Conservation (phyloP, 2,888 invertebrate genomes). For the Prenolepis imparis region DNA sequence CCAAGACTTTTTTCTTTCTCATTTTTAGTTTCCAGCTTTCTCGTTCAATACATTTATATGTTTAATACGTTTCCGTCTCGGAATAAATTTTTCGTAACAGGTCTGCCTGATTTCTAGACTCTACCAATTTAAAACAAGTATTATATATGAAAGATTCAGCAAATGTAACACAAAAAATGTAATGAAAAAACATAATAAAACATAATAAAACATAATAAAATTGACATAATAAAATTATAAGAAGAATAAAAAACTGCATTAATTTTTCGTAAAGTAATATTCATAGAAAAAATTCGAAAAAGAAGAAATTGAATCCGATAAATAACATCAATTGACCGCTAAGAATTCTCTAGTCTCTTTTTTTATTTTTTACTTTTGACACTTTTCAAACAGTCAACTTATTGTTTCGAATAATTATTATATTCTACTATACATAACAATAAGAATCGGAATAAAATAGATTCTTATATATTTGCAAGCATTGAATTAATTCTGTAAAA, state of each 20-base stretch:
- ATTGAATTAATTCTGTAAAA: too few relatives aligned
- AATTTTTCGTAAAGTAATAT: neutral
- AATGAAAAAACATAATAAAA: neutral
- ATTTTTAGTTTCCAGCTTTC: constrained; percentile 18
- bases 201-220: neutral
- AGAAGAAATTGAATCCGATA: constrained; percentile 72
- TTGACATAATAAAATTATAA: too few relatives aligned
- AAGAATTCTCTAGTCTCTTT: neutral
- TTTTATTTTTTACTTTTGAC: neutral
- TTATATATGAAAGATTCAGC: neutral
- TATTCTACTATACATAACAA: too few relatives aligned
- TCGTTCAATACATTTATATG: neutral
- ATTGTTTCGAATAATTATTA: too few relatives aligned
- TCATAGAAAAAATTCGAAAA: constrained; percentile 55
- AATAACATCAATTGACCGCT: constrained; percentile 57
- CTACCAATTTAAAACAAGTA: neutral
- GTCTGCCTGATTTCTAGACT: neutral
- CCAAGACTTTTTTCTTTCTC: constrained; percentile 39
- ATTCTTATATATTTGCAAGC: too few relatives aligned
- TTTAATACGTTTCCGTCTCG: constrained; percentile 15
- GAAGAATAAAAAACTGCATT: neutral
- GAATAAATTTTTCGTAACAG: constrained; percentile 13
- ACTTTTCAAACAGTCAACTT: too few relatives aligned
- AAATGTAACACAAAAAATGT: neutral
- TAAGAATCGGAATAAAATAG: too few relatives aligned